Evolutionary conservation across 2,113 vertebrate species (phyloP).

Genomic region (Seriola dumerili): DNA sequence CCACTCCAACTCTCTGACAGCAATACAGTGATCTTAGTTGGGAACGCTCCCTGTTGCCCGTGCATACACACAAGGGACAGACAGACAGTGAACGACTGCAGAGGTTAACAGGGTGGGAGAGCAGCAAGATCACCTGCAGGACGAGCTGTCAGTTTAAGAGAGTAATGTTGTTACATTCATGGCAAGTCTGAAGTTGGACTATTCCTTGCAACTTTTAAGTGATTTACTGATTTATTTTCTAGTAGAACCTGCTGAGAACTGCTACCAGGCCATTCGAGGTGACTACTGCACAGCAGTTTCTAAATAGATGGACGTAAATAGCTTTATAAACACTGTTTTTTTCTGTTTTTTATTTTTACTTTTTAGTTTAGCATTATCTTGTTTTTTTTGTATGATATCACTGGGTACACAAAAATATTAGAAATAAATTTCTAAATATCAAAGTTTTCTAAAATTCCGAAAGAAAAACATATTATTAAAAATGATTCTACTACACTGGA

Average conservation of each 20-base stretch:
- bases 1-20: constrained; percentile 64
- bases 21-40: constrained; percentile 63
- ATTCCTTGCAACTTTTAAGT: constrained; percentile 33
- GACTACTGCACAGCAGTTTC: constrained; percentile 11
- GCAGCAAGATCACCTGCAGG: background rate
- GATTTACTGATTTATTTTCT: constrained; percentile 19
- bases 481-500: constrained; percentile 36
- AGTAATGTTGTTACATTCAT: constrained; percentile 69
- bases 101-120: constrained; percentile 1
- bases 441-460: background rate
- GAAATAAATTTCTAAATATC: background rate
- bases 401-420: constrained; percentile 2
- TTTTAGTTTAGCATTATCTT: constrained; percentile 18
- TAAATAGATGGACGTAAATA: constrained; percentile 52
- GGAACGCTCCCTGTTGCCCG: constrained; percentile 15
- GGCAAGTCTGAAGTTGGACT: constrained; percentile 47
- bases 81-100: constrained; percentile 37
- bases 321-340: constrained; percentile 19
- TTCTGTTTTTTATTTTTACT: background rate
- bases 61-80: constrained; percentile 34
- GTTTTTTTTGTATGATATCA: constrained; percentile 37
- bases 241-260: constrained; percentile 24
- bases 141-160: background rate
- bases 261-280: background rate
- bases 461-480: background rate